Evolutionary conservation across 2,113 vertebrate genomes (phyloP).

Genomic region (Pitta sordida): DNA sequence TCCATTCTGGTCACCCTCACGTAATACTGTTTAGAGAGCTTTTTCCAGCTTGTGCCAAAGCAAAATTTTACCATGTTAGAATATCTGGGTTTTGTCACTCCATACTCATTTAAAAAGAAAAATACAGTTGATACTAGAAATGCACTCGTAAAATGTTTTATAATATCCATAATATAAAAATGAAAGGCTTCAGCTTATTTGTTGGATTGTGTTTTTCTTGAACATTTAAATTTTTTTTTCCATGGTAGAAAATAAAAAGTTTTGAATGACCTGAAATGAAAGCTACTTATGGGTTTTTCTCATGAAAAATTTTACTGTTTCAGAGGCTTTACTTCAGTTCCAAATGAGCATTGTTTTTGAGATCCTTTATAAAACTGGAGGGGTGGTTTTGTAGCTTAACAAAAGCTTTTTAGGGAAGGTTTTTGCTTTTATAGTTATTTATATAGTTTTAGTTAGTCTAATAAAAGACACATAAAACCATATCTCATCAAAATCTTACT

Average conservation of each 20-base stretch:
- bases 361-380: not conserved
- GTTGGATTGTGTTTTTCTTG: not conserved
- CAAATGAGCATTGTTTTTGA: not conserved
- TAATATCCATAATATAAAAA: not conserved
- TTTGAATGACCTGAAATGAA: not conserved
- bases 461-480: conserved; percentile 24
- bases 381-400: conserved; percentile 1
- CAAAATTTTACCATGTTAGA: not conserved
- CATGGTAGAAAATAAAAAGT: not conserved
- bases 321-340: not conserved
- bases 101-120: not conserved
- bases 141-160: conserved; percentile 2
- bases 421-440: conserved; percentile 34
- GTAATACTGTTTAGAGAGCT: not conserved
- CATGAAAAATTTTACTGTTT: not conserved
- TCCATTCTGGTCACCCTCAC: not conserved
- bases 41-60: not conserved
- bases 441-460: conserved; percentile 35
- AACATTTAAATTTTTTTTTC: not conserved
- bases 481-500: conserved; percentile 27
- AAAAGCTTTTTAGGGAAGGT: not conserved
- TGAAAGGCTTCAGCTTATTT: not conserved
- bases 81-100: not conserved
- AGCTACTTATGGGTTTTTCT: not conserved
- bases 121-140: not conserved